Base-by-base conservation (phyloP, 1,140 invertebrate genomes). In the Schmidtea mediterranea region DNA sequence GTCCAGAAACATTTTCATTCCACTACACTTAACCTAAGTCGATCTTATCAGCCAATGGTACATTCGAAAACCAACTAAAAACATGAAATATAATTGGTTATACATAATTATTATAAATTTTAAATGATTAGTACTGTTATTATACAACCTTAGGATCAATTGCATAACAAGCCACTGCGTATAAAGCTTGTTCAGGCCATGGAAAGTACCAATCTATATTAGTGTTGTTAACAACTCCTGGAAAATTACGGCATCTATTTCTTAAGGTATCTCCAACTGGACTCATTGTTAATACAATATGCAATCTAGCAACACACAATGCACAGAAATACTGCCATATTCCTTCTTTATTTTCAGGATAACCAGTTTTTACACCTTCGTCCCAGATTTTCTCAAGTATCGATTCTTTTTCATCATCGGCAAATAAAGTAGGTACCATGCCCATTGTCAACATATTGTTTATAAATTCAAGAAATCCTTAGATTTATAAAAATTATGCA, bases 401-500 rank as follows among this genome's bases (percentile, higher is more conserved):
- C n/a, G n/a, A n/a, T n/a, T n/a, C n/a, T n/a, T n/a, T n/a, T n/a
- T n/a, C n/a, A n/a, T n/a, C n/a, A n/a, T n/a, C n/a, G n/a, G n/a
- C n/a, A n/a, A n/a, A n/a, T n/a, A n/a, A n/a, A n/a, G n/a, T n/a
- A n/a, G n/a, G n/a, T n/a, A n/a, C n/a, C n/a, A n/a, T n/a, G n/a
- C n/a, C n/a, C n/a, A n/a, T n/a, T n/a, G n/a, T n/a, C 32, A 86
- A 62, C 56, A 86, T 82, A 56, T 83, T 86, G 62, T 86, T 86
- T 40, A 86, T 78, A 49, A 80, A 69, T 62, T 86, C 82, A 49
- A 86, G 59, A 62, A 86, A 92, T 57, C n/a, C n/a, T n/a, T n/a
- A n/a, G n/a, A n/a, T n/a, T n/a, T n/a, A n/a, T n/a, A 80, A 75
- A 69, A 92, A 86, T 59, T 86, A 86, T 0, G 82, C 77, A 86